Evolutionary conservation across 2,888 invertebrate genomes (phyloP).

Genomic region (Noctua comes): DNA sequence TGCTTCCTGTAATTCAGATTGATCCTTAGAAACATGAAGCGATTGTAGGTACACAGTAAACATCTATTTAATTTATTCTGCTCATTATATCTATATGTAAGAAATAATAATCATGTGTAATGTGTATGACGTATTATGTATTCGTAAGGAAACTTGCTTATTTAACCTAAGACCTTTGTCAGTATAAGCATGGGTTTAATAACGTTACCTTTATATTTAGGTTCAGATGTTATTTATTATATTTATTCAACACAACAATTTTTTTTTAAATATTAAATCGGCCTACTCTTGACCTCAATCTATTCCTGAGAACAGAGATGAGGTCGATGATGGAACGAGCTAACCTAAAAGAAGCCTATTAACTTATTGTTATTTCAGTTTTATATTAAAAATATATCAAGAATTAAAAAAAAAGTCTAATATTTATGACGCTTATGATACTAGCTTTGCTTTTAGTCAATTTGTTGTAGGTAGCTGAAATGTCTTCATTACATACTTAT

Average conservation of each 20-base stretch:
- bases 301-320: no score
- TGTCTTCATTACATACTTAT: constrained; percentile 18
- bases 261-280: not conserved
- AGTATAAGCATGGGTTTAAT: constrained; percentile 5
- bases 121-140: constrained; percentile 15
- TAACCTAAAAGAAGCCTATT: no score
- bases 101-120: constrained; percentile 19
- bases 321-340: no score
- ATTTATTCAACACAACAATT: not conserved
- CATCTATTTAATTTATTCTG: constrained; percentile 22
- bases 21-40: constrained; percentile 17
- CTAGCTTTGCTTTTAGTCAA: constrained; percentile 54
- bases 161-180: constrained; percentile 49
- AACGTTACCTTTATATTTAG: constrained; percentile 8
- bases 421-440: constrained; percentile 24
- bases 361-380: not conserved
- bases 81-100: constrained; percentile 28
- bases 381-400: not conserved
- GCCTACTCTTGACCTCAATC: no score
- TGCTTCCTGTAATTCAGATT: constrained; percentile 32
- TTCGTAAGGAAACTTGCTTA: constrained; percentile 39
- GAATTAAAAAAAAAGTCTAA: not conserved
- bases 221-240: constrained; percentile 12
- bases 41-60: constrained; percentile 10
- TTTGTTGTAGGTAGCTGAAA: constrained; percentile 31